Percentiles rank a stretch among this genome's conserved stretches.
These are phyloP conservation scores for Rhinolophus sinicus DNA, from an alignment of 2,113 vertebrate species.

Conservation along the genomic window DNA sequence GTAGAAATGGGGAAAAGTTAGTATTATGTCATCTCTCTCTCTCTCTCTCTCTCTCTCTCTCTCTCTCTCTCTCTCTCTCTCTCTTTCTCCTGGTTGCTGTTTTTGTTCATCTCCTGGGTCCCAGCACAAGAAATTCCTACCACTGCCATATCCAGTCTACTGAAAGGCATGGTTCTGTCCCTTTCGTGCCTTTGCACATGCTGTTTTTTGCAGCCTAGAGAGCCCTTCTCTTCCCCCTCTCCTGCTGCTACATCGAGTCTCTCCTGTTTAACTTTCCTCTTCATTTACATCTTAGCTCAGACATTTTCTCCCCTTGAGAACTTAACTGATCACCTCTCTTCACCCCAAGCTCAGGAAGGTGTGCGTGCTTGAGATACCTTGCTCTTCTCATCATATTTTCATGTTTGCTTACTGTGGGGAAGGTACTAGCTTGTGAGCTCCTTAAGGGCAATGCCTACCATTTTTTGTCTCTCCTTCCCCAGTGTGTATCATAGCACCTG, in stretches of 20 bases:
- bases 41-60: background rate
- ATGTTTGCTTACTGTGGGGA: background rate
- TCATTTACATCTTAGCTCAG: background rate
- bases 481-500: background rate
- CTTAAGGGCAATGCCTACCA: background rate
- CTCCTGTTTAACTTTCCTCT: background rate
- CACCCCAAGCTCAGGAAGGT: background rate
- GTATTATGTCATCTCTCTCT: background rate
- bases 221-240: background rate
- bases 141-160: background rate
- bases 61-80: too few relatives aligned
- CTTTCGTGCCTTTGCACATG: background rate
- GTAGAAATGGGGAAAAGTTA: background rate
- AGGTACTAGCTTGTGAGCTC: background rate
- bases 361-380: background rate
- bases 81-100: background rate
- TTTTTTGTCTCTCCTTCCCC: background rate
- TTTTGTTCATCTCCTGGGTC: background rate
- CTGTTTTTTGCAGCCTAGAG: background rate
- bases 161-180: background rate
- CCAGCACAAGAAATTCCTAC: background rate
- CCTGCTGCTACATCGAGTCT: background rate
- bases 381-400: background rate
- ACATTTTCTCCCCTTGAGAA: background rate
- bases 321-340: background rate